Base-by-base conservation (phyloP, 2,888 invertebrate species). In the Callosobruchus maculatus region DNA sequence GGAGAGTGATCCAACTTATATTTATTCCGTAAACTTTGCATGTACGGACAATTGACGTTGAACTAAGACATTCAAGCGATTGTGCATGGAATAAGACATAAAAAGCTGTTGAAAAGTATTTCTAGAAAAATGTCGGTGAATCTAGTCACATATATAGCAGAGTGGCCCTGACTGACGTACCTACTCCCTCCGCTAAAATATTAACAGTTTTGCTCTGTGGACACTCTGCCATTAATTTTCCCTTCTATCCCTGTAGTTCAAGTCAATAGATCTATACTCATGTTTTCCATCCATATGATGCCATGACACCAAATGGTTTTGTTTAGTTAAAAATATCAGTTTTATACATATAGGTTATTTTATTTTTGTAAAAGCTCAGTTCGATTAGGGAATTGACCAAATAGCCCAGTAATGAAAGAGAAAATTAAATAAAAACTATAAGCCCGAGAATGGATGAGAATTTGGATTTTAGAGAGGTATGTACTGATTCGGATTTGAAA, bases 131-230 rank as follows among this genome's bases (percentile, higher is more conserved):
- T 26, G 49, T 49, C 49, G 49, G 18, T 26, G 49, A 49, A 26
- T 67, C 71, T 85, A 85, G 85, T 85, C 85, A 84, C 82, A 49
- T 49, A 49, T 81, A 80, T 80, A 81, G 83, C 85, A 83, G 84
- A 85, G 85, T 85, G 83, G 81, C 84, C 84, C 83, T 81, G 85
- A 85, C 86, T 86, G 85, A 86, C 84, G 82, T 84, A 84, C 83
- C 83, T 84, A 85, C 80, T 84, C 84, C 84, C 84, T 85, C 84
- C 83, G 82, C 83, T 83, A 81, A 81, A 31, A 31, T 80, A 83
- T 82, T 82, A 83, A 83, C 82, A 83, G 81, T 79, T 80, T 82
- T 80, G 81, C 84, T 84, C 81, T 83, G 81, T 83, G 84, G 84
- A 83, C 83, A 84, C 84, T 85, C 84, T 84, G 83, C 80, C 75